Evolutionary conservation across 2,888 invertebrate genomes (phyloP), one percentile per base, ranked within the genome.

Genomic region (Xestia ashworthii): DNA sequence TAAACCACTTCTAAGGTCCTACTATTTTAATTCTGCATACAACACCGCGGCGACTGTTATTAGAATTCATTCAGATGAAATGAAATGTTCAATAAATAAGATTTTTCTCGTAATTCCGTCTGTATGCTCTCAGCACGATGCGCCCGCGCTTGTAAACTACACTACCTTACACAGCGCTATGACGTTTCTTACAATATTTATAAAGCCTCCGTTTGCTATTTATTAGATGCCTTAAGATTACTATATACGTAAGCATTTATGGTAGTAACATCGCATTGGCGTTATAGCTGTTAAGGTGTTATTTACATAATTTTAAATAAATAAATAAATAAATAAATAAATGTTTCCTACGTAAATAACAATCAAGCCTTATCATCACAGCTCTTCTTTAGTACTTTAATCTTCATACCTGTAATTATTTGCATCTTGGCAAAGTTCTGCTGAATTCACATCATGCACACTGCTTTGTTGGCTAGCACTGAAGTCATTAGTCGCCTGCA

Each of bases 131-230:
- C 73, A 76, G 71, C 76, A 71, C 69, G 84, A 48, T 25, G 64
- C 70, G 53, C 68, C 25, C 46, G 53, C 25, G 66, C 71, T 76
- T 74, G 74, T 84, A 84, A 83, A 84, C 74, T 41, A 38, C 73
- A 46, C 32, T 79, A 76, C 87, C 75, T 84, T 84, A 84, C 41
- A 65, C 72, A 62, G 74, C 58, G 25, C 73, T 74, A 79, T 71
- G 66, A 78, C 62, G 74, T 65, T 73, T 71, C 71, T 62, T 78
- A 67, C 74, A 81, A 53, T 60, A 58, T 78, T 41, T 71, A 78
- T 84, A 86, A 75, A 82, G 46, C 65, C 75, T 79, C 55, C 67
- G 38, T 76, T 75, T 71, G 72, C 55, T 83, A 82, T 85, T 80
- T 79, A 86, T 80, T 76, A 71, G 19, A 76, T 71, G 62, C 41